phyloP scores from a whole-genome alignment of 2,888 invertebrate species.

The Prosopocoilus inquinatus region DNA sequence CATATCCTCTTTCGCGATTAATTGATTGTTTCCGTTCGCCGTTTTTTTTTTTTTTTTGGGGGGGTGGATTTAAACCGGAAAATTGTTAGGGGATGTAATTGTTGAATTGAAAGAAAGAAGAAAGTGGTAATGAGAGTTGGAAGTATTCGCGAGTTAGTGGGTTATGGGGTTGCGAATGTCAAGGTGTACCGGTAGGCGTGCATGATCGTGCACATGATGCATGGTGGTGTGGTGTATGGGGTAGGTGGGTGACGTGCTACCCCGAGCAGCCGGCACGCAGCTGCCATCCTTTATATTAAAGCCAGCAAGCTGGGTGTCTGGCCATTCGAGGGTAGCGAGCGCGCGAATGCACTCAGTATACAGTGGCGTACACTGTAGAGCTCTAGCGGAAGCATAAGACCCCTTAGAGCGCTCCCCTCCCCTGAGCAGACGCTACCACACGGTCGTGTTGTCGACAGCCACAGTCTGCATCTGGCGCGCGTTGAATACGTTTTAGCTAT shows the following conservation, averaged over 20 bases:
- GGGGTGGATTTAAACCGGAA: not conserved
- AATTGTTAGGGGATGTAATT: not conserved
- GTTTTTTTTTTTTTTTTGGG: not conserved
- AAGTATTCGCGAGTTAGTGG: constrained; percentile 23
- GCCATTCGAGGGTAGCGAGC: constrained; percentile 47
- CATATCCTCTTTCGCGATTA: no score
- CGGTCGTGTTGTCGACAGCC: constrained; percentile 36
- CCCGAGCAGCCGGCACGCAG: constrained; percentile 42
- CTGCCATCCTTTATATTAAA: constrained; percentile 47
- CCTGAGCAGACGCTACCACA: constrained; percentile 45
- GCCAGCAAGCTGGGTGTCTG: constrained; percentile 43
- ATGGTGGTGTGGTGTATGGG: constrained; percentile 35
- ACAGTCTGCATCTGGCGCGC: constrained; percentile 45
- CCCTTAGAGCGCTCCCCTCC: constrained; percentile 48
- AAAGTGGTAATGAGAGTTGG: no score
- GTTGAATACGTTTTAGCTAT: constrained; percentile 36
- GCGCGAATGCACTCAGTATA: constrained; percentile 20
- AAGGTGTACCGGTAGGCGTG: constrained; percentile 29
- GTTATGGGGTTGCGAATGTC: constrained; percentile 33
- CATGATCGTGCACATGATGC: constrained; percentile 28
- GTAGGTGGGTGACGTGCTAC: constrained; percentile 38
- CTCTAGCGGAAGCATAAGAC: constrained; percentile 45
- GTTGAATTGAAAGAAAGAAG: no score
- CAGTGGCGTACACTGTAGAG: constrained; percentile 26
- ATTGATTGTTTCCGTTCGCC: not conserved